Evolutionary conservation across 2,113 vertebrate species (phyloP), one percentile per base, ranked within the genome.

Genomic region (Pyxicephalus adspersus): DNA sequence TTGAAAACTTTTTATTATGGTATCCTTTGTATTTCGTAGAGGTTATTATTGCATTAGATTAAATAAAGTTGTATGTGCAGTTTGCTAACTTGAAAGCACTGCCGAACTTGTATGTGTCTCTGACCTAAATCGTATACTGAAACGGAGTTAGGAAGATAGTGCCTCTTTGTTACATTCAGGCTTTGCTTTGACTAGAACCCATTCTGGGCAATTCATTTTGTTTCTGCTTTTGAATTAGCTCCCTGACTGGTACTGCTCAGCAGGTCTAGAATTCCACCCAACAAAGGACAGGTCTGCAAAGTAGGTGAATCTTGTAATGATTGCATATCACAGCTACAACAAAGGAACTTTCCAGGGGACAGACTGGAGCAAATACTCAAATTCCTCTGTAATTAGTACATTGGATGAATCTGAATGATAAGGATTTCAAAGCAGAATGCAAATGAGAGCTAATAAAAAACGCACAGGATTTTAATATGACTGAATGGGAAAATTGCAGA

Each of bases 361-460:
- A 0, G n/a, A 55, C 60, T 61, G 85, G 76, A 85, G 80, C 83
- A 85, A 87, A 86, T 83, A 58, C 84, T 81, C 51, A 85, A 84
- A 91, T 91, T 91, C 89, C 91, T 93, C 89, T 90, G 91, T 94
- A 92, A 94, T 93, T 92, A 94, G 89, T 91, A 92, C 91, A 90
- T 83, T 7, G 87, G 91, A 86, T 85, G 91, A 91, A 91, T 86
- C 84, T 88, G 94, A 92, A 95, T 94, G 90, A 92, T 93, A 89
- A 92, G 77, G 92, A 95, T 95, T 94, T 88, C 87, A 89, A 83
- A 86, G 84, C 77, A 86, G 87, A 72, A 0, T 80, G 86, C 70
- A 78, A 54, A 84, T 83, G 1, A 85, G 84, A 6, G 83, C 76
- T 66, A 78, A 85, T 52, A 70, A 79, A 84, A 83, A 80, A 50